Conservation (phyloP, 1,140 invertebrate genomes). For the Diabrotica virgifera region DNA sequence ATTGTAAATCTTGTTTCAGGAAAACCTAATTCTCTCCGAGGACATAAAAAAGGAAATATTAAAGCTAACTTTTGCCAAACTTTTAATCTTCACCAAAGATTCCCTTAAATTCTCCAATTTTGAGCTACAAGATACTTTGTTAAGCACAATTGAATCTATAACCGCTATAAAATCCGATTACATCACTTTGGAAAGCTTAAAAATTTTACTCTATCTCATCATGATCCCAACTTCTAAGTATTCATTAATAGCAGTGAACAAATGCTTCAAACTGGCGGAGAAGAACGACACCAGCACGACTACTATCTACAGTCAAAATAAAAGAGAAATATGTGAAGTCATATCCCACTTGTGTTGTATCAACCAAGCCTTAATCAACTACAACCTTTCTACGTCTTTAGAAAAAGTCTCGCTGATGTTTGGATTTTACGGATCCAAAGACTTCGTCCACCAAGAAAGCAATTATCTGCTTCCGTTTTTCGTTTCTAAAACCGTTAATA, state of each 20-base stretch:
- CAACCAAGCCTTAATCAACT: constrained; percentile 45
- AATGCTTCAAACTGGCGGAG: constrained; percentile 58
- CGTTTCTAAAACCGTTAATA: constrained; percentile 54
- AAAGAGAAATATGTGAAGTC: constrained; percentile 60
- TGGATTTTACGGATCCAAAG: constrained; percentile 57
- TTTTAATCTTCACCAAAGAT: constrained; percentile 51
- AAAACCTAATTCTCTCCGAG: constrained; percentile 39
- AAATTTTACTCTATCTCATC: constrained; percentile 62
- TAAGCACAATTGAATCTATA: constrained; percentile 55
- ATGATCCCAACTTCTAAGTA: constrained; percentile 61
- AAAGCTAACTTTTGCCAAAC: constrained; percentile 51
- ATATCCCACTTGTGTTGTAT: constrained; percentile 56
- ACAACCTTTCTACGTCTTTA: constrained; percentile 51
- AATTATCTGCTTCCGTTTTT: constrained; percentile 60
- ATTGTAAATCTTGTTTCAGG: constrained; percentile 46
- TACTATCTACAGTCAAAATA: constrained; percentile 64
- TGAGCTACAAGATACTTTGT: constrained; percentile 53
- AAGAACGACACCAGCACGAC: constrained; percentile 56
- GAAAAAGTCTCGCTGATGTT: constrained; percentile 55
- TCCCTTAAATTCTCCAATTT: constrained; percentile 54
- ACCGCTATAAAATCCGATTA: constrained; percentile 48
- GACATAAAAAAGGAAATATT: constrained; percentile 52
- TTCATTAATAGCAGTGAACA: constrained; percentile 58
- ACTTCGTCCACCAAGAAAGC: constrained; percentile 59
- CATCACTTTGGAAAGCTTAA: constrained; percentile 54